Conservation (phyloP, 92 coral and sea anemone species). For the Diadumene lineata region DNA sequence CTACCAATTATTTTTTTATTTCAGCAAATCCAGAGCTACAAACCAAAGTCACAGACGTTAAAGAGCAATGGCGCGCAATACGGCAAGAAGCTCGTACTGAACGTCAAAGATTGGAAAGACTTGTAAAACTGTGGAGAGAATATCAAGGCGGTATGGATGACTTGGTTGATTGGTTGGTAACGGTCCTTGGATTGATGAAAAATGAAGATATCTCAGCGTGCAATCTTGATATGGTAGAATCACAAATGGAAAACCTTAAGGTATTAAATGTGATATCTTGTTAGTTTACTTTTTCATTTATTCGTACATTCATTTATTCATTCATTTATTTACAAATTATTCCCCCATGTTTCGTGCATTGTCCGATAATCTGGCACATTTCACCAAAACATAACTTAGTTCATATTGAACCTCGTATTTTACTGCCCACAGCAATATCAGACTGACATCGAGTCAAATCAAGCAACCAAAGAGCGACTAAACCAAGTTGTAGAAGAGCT, state of each 20-base stretch:
- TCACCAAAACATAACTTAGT: too few relatives aligned
- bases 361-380: too few relatives aligned
- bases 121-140: constrained; percentile 79
- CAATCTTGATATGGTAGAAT: constrained; percentile 70
- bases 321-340: not conserved
- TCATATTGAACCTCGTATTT: not conserved
- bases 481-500: constrained; percentile 73
- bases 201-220: constrained; percentile 57
- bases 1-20: too few relatives aligned
- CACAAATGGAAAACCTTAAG: constrained; percentile 68
- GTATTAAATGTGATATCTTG: constrained; percentile 23
- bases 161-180: constrained; percentile 75
- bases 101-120: constrained; percentile 81
- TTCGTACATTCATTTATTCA: not conserved
- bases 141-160: constrained; percentile 91
- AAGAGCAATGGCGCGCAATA: constrained; percentile 80
- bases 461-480: constrained; percentile 65
- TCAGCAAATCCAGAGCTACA: constrained; percentile 70
- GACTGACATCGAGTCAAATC: constrained; percentile 84
- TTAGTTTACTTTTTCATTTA: not conserved
- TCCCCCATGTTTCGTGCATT: too few relatives aligned
- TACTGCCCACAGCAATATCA: constrained; percentile 67
- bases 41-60: constrained; percentile 56
- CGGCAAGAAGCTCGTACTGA: constrained; percentile 79
- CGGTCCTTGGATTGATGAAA: constrained; percentile 61